A percentile compares a stretch with the other conserved stretches of the same genome.
Evolutionary conservation across 2,797 vertebrate genomes (phyloP).

Genomic region (Gymnothorax javanicus): DNA sequence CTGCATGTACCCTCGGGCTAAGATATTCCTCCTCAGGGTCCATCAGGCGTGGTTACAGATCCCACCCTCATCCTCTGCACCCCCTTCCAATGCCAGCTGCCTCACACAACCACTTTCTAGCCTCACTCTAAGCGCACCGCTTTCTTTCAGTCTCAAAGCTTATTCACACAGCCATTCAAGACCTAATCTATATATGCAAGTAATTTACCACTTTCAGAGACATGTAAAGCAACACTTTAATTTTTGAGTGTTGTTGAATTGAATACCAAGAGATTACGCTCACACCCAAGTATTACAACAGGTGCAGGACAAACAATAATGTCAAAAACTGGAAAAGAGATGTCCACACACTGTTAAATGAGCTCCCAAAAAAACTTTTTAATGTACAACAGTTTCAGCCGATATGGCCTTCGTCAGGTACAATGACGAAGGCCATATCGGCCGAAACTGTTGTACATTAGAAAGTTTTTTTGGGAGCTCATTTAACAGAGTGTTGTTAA

Average conservation of each 20-base stretch:
- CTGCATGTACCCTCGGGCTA: background rate
- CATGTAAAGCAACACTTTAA: background rate
- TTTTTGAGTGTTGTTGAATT: background rate
- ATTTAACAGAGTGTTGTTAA: no score
- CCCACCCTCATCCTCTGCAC: background rate
- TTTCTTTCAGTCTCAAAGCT: background rate
- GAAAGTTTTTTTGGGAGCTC: no score
- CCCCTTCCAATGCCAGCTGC: background rate
- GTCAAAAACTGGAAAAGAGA: no score
- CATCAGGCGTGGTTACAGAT: background rate
- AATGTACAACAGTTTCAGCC: no score
- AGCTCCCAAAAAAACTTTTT: no score
- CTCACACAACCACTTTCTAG: slow-evolving; percentile 41
- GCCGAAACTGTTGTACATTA: no score
- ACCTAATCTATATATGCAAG: background rate
- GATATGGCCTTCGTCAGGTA: no score
- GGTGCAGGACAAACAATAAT: no score
- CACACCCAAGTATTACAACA: no score
- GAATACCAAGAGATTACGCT: no score
- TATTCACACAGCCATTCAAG: background rate
- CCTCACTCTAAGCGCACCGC: background rate
- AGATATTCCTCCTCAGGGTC: background rate
- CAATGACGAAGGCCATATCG: no score
- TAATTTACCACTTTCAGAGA: background rate
- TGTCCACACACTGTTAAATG: no score